Base-by-base conservation (phyloP, 2,888 invertebrate species). In the Halictus quadricinctus region DNA sequence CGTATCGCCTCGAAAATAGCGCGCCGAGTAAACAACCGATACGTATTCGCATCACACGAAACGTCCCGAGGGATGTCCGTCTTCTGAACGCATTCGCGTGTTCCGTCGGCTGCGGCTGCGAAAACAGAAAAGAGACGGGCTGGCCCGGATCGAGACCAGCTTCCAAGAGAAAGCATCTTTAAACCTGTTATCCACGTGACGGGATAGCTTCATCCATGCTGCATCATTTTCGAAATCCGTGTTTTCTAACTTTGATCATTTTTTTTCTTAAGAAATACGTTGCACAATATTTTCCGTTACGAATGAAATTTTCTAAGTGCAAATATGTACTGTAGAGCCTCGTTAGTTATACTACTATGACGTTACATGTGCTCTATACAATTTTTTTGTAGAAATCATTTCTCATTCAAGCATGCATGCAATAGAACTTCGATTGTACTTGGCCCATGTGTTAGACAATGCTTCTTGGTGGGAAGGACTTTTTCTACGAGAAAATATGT, bases 11-110 rank as follows among this genome's bases (percentile, higher is more conserved):
- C 88, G 91, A 89, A 93, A 92, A 94, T 92, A 92, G 91, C 91
- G 80, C 88, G 87, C 88, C 87, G 88, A 90, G 94, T 94, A 94
- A 94, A 94, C 94, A 94, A 94, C 90, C 92, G 90, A 92, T 93
- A 92, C 90, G 91, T 91, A 90, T 91, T 92, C 90, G 88, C 86
- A 87, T 88, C 85, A 88, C 82, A 87, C 86, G 83, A 72, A 86
- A 90, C 86, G 81, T 86, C 90, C 80, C 87, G 46, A 15, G 89
- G 89, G 87, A 91, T 85, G 88, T 89, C 86, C 89, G 88, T 88
- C 79, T 82, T 83, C 81, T 81, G 86, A 86, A 87, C 88, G 89
- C 89, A 87, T 84, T 80, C 84, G 80, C 80, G 84, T 85, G 84
- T 87, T 88, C 89, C 87, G 83, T 15, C 64, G 25, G 64, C 64